Evolutionary conservation across 2,888 invertebrate species (phyloP).

Genomic region (Drosophila sordidula): DNA sequence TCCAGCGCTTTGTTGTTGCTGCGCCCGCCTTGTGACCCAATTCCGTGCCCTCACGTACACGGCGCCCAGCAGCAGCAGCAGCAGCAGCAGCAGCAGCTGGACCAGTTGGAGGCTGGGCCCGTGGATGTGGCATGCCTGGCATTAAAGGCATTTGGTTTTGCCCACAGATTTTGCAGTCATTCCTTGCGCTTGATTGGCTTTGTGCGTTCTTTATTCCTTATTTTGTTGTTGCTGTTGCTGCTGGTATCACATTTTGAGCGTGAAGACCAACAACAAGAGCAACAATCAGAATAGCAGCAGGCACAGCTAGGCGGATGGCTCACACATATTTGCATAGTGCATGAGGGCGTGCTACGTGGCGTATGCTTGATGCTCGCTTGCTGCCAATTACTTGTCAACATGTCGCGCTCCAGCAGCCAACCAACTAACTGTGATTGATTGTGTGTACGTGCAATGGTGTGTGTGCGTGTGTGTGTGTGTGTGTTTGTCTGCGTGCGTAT

Average conservation of each 20-base stretch:
- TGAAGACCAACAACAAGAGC: slow-evolving; percentile 11
- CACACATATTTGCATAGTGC: slow-evolving; percentile 54
- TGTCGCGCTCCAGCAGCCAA: slow-evolving; percentile 57
- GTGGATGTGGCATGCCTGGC: slow-evolving; percentile 42
- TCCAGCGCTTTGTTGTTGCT: slow-evolving; percentile 27
- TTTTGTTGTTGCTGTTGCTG: too few relatives aligned
- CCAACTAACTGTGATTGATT: slow-evolving; percentile 68
- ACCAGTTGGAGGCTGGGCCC: slow-evolving; percentile 10
- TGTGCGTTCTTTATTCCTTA: slow-evolving; percentile 35
- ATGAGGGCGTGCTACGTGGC: slow-evolving; percentile 45
- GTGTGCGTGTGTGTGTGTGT: slow-evolving; percentile 5
- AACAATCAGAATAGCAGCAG: neutral
- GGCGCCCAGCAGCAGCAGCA: slow-evolving; percentile 59
- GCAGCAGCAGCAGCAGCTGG: slow-evolving; percentile 8
- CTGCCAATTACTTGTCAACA: slow-evolving; percentile 68
- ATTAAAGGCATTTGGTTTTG: slow-evolving; percentile 70
- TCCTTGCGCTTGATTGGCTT: slow-evolving; percentile 72
- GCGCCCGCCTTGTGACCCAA: slow-evolving; percentile 65
- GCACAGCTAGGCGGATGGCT: neutral
- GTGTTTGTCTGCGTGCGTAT: slow-evolving; percentile 6
- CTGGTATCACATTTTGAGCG: slow-evolving; percentile 30
- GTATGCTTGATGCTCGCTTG: slow-evolving; percentile 44
- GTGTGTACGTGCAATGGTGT: slow-evolving; percentile 23
- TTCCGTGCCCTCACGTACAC: slow-evolving; percentile 65
- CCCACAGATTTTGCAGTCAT: slow-evolving; percentile 74